A percentile compares a stretch with the other conserved stretches of the same genome.
phyloP scores from a whole-genome alignment of 2,113 vertebrate genomes.

The Podocnemis expansa region DNA sequence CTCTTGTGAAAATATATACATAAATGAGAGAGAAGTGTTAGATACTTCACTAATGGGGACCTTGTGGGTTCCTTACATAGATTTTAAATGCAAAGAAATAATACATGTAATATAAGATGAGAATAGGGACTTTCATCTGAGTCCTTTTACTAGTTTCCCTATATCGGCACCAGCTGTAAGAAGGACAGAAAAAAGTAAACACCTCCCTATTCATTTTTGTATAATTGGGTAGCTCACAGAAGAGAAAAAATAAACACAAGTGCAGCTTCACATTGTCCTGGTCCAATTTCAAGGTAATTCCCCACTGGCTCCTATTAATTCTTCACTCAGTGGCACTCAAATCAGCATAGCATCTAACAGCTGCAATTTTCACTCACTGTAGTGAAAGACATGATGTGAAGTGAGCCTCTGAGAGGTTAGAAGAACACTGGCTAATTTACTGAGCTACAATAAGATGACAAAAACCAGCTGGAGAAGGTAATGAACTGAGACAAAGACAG shows the following conservation, averaged over 20 bases:
- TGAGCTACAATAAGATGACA: slow-evolving; percentile 58
- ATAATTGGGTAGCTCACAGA: not conserved
- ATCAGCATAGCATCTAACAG: slow-evolving; percentile 54
- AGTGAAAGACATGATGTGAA: slow-evolving; percentile 54
- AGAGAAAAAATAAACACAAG: not conserved
- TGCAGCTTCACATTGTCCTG: not conserved
- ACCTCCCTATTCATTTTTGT: not conserved
- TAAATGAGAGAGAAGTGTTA: not conserved
- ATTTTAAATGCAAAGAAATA: not conserved
- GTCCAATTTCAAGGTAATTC: not conserved
- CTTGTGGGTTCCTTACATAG: not conserved
- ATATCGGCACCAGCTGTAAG: not conserved
- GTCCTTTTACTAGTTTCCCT: not conserved
- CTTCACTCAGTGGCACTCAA: not conserved
- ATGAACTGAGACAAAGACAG: slow-evolving; percentile 52
- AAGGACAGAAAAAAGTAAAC: not conserved
- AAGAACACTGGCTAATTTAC: slow-evolving; percentile 60
- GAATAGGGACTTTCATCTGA: not conserved
- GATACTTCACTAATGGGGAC: not conserved
- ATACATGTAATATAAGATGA: not conserved
- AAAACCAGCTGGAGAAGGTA: slow-evolving; percentile 62
- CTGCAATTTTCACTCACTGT: slow-evolving; percentile 64
- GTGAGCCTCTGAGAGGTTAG: slow-evolving; percentile 60
- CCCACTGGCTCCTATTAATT: slow-evolving; percentile 44
- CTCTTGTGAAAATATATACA: no score